Conservation (phyloP, 2,113 vertebrate species). For the Todiramphus saurophagus region DNA sequence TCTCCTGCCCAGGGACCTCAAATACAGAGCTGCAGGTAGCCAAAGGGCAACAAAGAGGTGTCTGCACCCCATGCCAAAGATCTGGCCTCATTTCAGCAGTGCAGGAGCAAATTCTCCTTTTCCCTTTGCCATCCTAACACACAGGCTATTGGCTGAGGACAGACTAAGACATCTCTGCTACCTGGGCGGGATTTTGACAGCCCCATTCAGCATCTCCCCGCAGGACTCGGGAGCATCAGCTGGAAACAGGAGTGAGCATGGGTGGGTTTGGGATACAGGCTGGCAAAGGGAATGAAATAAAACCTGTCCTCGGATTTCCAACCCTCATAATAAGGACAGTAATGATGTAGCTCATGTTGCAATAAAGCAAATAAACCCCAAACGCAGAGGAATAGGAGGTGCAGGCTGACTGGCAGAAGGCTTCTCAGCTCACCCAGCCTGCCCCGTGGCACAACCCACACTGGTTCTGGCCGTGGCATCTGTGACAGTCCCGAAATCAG, state of each 20-base stretch:
- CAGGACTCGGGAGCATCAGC: accelerated
- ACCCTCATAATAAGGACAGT: accelerated
- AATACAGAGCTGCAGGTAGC: accelerated
- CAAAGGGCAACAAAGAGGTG: not conserved
- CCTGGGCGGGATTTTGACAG: not conserved
- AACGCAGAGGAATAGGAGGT: accelerated
- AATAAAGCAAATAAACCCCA: not conserved
- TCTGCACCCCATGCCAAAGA: accelerated
- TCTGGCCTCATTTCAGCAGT: accelerated
- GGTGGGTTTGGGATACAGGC: not conserved
- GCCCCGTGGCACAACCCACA: slow-evolving; percentile 64
- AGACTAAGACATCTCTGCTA: accelerated
- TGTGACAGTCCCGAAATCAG: slow-evolving; percentile 72
- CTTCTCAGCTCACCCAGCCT: slow-evolving; percentile 57
- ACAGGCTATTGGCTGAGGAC: accelerated
- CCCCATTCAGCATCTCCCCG: not conserved
- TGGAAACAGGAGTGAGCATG: accelerated
- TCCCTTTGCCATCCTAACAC: accelerated
- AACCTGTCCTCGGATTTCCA: not conserved
- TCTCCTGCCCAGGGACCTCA: no score
- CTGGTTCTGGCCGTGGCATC: slow-evolving; percentile 68
- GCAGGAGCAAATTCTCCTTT: not conserved
- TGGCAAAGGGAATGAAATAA: accelerated
- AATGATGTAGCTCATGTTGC: accelerated
- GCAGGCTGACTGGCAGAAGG: not conserved